A percentile compares a stretch with the other conserved stretches of the same genome.
Conservation (phyloP, 1,140 invertebrate species). For the Drosophila tropicalis region DNA sequence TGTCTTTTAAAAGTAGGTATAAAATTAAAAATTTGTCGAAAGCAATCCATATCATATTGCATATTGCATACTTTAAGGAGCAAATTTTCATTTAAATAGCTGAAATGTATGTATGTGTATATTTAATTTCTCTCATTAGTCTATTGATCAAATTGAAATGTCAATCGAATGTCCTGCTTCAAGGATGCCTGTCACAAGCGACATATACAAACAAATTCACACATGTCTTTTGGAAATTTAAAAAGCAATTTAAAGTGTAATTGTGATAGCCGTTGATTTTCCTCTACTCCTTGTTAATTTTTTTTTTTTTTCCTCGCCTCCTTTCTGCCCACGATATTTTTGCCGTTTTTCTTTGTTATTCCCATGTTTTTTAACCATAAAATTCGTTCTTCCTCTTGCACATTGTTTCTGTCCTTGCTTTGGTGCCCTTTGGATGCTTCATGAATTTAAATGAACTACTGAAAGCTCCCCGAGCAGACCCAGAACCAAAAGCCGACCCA, state of each 20-base stretch:
- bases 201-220: neutral
- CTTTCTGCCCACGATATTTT: conserved; percentile 9
- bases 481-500: too few relatives aligned
- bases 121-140: too few relatives aligned
- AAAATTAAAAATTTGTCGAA: too few relatives aligned
- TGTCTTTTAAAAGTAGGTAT: too few relatives aligned
- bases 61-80: too few relatives aligned
- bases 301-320: conserved; percentile 11
- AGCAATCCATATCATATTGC: too few relatives aligned
- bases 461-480: conserved; percentile 6
- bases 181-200: too few relatives aligned
- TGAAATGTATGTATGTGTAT: too few relatives aligned
- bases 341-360: conserved; percentile 32
- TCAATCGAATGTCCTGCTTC: too few relatives aligned
- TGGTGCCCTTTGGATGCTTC: conserved; percentile 49
- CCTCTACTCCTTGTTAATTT: too few relatives aligned
- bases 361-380: conserved; percentile 35
- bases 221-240: neutral
- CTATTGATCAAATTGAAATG: too few relatives aligned
- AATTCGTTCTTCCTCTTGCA: conserved; percentile 33
- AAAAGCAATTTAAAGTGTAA: conserved; percentile 8
- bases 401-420: neutral
- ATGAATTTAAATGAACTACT: conserved; percentile 64
- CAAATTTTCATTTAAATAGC: too few relatives aligned
- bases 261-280: neutral